Conservation (phyloP, 2,888 invertebrate species). For the Sesia apiformis region DNA sequence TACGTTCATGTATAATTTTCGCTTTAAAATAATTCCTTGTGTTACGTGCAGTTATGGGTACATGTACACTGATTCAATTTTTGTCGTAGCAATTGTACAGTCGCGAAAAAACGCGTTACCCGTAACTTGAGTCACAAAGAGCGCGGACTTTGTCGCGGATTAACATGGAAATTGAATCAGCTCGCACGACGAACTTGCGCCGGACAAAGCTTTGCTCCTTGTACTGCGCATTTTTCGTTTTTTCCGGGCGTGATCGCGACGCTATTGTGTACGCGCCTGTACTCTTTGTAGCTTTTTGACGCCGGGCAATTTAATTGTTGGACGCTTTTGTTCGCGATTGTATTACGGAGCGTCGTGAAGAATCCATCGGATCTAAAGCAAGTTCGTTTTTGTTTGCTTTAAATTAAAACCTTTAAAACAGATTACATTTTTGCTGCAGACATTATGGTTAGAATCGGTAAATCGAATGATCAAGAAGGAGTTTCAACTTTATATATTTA, state of each 20-base stretch:
- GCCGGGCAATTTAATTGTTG: conserved; percentile 1
- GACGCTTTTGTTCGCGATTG: conserved; percentile 3
- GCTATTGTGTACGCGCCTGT: not conserved
- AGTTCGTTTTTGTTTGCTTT: not conserved
- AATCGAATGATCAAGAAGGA: no score
- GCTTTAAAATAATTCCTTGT: not conserved
- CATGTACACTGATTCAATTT: not conserved
- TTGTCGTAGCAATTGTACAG: not conserved
- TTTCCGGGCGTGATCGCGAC: conserved; percentile 1
- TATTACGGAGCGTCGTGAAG: not conserved
- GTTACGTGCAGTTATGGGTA: not conserved
- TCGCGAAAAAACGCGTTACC: conserved; percentile 2
- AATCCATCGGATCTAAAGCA: not conserved
- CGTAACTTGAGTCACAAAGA: conserved; percentile 4
- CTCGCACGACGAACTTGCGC: conserved; percentile 32
- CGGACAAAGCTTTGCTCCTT: conserved; percentile 21
- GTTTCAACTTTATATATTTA: no score
- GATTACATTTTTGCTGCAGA: no score
- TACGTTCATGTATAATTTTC: not conserved
- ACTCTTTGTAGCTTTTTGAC: not conserved
- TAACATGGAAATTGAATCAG: conserved; percentile 64
- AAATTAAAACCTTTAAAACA: no score
- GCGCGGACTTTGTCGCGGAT: conserved; percentile 19
- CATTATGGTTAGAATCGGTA: no score
- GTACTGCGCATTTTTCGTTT: conserved; percentile 4